Percentiles rank a stretch among this genome's conserved stretches.
These are phyloP conservation scores for Eubasilissa regina DNA, from an alignment of 1,140 invertebrate species.

Conservation along the genomic window DNA sequence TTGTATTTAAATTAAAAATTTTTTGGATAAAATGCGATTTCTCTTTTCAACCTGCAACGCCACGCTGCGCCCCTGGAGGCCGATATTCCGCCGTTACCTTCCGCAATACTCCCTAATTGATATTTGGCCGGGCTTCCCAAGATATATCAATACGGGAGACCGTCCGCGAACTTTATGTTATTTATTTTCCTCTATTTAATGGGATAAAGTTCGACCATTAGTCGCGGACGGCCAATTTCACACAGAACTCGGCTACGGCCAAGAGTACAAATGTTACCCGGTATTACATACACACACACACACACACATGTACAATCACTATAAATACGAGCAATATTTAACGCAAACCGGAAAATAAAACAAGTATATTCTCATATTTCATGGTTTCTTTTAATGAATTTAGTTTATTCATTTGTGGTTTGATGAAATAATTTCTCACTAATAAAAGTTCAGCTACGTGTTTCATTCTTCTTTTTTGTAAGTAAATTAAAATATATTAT, in stretches of 20 bases:
- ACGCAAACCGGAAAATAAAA: no score
- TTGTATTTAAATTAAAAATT: no score
- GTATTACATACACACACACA: neutral
- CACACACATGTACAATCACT: neutral
- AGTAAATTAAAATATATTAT: no score
- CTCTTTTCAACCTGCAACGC: neutral
- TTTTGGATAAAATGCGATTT: no score
- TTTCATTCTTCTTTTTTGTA: no score
- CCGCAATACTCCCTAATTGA: slow-evolving; percentile 51
- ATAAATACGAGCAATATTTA: no score
- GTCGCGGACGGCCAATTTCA: slow-evolving; percentile 54
- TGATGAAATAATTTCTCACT: no score
- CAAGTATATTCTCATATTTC: no score
- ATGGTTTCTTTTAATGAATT: no score
- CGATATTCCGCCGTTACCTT: slow-evolving; percentile 41
- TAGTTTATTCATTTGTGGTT: no score
- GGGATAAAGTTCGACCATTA: slow-evolving; percentile 54
- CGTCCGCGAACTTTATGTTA: slow-evolving; percentile 51
- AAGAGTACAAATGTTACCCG: neutral
- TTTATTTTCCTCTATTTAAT: slow-evolving; percentile 56
- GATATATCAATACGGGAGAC: slow-evolving; percentile 51
- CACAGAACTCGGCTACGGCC: neutral
- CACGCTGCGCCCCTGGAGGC: neutral
- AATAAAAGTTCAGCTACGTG: no score
- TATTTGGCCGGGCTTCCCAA: slow-evolving; percentile 39